Base-by-base conservation (phyloP, 2,888 invertebrate species). In the Geophilus truncorum region DNA sequence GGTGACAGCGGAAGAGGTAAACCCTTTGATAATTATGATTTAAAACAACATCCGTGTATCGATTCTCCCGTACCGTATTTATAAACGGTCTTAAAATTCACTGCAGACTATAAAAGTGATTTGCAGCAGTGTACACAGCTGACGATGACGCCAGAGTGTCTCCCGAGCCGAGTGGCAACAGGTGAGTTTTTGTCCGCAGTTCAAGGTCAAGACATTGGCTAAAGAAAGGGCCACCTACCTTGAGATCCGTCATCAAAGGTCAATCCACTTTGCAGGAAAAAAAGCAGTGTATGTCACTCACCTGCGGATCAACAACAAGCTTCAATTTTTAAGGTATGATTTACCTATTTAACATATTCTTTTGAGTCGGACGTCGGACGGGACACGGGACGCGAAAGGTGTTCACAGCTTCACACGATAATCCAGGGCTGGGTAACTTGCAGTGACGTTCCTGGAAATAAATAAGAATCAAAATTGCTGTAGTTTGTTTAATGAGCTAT, bases 221-320 rank as follows among this genome's bases (percentile, higher is more conserved):
- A 70, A 70, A 70, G 70, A 70, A 70, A 70, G 70, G 70, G 70
- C 70, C 70, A 70, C 70, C 70, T 70, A 70, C 70, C 70, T 70
- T 70, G 70, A 70, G 70, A 70, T 70, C 70, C 70, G 70, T 70
- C 70, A 70, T 70, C 70, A 70, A 70, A 70, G 70, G 70, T 70
- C 70, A 70, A 70, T 70, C 70, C 70, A 70, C 70, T 70, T 70
- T 70, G 70, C 23, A 70, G 70, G n/a, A 70, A 70, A 45, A 45
- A 70, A 51, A 70, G 25, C 25, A 28, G 70, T 28, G 70, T 70
- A 70, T 70, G 70, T 70, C 70, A 70, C 70, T 70, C 70, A 70
- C 70, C 70, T 28, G 70, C 25, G 25, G 70, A 70, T 70, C 70
- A 70, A 70, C 70, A 28, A 70, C 28, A 70, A 45, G 28, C 28